phyloP scores from a whole-genome alignment of 2,797 vertebrate genomes.

The Crocidura indochinensis region DNA sequence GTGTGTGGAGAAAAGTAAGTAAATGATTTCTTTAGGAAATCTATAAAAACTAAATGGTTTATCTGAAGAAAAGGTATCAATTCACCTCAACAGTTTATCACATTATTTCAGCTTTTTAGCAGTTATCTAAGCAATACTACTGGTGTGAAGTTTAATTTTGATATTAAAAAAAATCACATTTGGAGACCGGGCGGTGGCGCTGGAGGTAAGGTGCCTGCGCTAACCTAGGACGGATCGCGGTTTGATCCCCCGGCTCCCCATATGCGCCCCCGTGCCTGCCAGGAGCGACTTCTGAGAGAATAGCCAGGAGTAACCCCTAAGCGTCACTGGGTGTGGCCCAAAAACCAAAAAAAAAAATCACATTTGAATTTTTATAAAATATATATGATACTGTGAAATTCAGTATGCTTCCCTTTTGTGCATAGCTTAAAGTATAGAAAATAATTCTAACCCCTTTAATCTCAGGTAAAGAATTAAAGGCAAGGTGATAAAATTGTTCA shows the following conservation, averaged over 20 bases:
- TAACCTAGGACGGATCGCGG: too few relatives aligned
- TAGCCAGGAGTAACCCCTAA: too few relatives aligned
- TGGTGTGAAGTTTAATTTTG: neutral
- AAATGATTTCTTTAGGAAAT: neutral
- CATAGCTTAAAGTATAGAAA: neutral
- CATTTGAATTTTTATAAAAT: neutral
- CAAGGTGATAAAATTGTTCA: neutral
- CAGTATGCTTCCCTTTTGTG: neutral
- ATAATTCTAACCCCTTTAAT: neutral
- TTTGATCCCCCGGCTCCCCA: too few relatives aligned
- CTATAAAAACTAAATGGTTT: neutral
- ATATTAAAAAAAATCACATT: too few relatives aligned
- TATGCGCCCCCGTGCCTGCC: too few relatives aligned
- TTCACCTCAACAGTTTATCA: neutral
- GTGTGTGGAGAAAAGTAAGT: conserved; percentile 2
- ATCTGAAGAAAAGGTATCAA: neutral
- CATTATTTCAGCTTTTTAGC: neutral
- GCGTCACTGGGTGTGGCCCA: too few relatives aligned
- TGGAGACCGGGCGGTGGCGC: too few relatives aligned
- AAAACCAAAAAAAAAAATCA: too few relatives aligned
- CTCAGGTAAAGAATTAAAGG: conserved; percentile 6
- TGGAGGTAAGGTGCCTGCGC: too few relatives aligned
- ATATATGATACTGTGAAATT: conserved; percentile 5
- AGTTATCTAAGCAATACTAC: neutral
- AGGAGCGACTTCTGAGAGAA: too few relatives aligned